Evolutionary conservation across 1,140 invertebrate species (phyloP), one percentile per base, ranked within the genome.

Genomic region (Cherax quadricarinatus): DNA sequence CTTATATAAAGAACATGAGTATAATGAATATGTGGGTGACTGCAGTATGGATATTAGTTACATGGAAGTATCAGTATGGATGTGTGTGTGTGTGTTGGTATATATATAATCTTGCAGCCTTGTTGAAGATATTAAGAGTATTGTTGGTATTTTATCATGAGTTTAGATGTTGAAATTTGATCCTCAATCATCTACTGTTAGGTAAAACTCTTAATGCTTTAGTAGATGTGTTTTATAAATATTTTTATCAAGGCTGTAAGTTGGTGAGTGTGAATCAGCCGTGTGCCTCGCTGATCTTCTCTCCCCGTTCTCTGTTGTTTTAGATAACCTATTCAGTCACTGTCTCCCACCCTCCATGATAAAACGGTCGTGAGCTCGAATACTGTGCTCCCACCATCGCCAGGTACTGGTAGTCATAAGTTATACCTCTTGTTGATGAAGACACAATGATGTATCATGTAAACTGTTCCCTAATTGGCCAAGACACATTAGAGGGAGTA

Each of bases 241-340:
- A 10, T 84, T 73, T 21, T 80, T 30, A 62, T 48, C 90, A 86
- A 87, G 78, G 90, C 83, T 91, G 90, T 57, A 86, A 90, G 88
- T 81, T 86, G 82, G 81, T 89, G 80, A 81, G 88, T n/a, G 88
- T 83, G 88, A 66, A n/a, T 90, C 83, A 86, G 84, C 78, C 79
- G 90, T 91, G 84, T 91, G 90, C 90, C 79, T 86, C 84, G 90
- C 93, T 94, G 91, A 94, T 94, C 92, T 94, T 89, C 90, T 93
- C 92, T 94, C 92, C 93, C 92, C 92, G 83, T 94, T 94, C 91
- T 93, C 92, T 94, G 89, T 94, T 94, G 93, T 94, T 94, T 94
- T 94, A 94, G 93, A 94, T 94, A 92, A 94, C 92, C 91, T 94
- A 94, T 94, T 94, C 93, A 94, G 93, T 93, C 92, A 93, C 92